Percentiles rank a stretch among this genome's conserved stretches.
Evolutionary conservation across 2,797 vertebrate genomes (phyloP).

Genomic region (Bucorvus abyssinicus): DNA sequence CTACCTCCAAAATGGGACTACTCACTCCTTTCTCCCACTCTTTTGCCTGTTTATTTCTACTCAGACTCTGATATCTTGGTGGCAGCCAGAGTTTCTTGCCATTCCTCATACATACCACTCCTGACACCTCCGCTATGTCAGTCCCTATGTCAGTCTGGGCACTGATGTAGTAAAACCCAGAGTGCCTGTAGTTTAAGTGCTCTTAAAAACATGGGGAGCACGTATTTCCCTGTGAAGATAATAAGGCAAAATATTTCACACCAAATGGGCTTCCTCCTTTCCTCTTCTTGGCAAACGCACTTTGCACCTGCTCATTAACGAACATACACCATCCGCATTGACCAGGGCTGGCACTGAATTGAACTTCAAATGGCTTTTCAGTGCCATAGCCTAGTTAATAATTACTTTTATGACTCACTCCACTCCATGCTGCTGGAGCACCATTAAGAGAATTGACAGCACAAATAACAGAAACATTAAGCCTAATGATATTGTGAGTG

Average conservation of each 20-base stretch:
- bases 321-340: neutral
- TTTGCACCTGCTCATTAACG: constrained; percentile 35
- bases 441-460: constrained; percentile 58
- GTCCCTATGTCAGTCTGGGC: neutral
- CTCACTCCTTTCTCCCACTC: neutral
- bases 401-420: constrained; percentile 62
- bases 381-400: constrained; percentile 46
- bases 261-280: neutral
- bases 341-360: neutral
- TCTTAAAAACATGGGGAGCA: neutral
- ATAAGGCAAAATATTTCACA: neutral
- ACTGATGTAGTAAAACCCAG: neutral
- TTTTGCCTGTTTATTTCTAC: neutral
- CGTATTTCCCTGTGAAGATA: neutral
- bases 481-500: neutral
- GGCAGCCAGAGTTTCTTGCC: neutral
- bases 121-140: neutral
- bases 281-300: neutral
- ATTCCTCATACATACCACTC: neutral
- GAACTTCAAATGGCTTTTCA: constrained; percentile 38
- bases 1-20: neutral
- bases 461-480: constrained; percentile 64
- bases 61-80: neutral
- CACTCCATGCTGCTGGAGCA: constrained; percentile 52
- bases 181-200: neutral